phyloP scores from a whole-genome alignment of 2,888 invertebrate genomes.

The Epistrophe eligans region DNA sequence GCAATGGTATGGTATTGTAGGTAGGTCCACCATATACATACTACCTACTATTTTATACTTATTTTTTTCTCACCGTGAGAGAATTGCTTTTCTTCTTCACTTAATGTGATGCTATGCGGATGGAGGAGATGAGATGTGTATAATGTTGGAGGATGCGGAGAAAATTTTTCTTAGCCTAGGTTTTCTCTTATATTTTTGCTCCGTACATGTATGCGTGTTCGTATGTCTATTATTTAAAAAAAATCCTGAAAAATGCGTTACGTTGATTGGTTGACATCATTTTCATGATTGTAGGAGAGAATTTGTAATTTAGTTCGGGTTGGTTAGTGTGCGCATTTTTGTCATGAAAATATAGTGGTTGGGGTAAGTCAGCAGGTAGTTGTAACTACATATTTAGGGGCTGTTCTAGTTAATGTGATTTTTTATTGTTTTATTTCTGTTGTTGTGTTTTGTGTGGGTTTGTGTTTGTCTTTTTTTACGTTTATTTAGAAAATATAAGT shows the following conservation, averaged over 20 bases:
- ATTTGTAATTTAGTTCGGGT: conserved; percentile 75
- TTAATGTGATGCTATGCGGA: conserved; percentile 70
- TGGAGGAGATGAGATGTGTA: conserved; percentile 42
- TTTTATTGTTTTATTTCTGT: conserved; percentile 4
- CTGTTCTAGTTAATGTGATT: conserved; percentile 59
- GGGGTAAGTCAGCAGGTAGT: conserved; percentile 38
- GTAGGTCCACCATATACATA: conserved; percentile 4
- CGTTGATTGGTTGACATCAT: conserved; percentile 74
- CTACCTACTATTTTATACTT: conserved; percentile 35
- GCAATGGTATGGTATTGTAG: conserved; percentile 15
- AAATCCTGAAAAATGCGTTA: conserved; percentile 71
- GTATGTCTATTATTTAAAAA: conserved; percentile 41
- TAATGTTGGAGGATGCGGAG: conserved; percentile 51
- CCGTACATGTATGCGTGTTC: conserved; percentile 64
- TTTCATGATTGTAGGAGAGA: conserved; percentile 66
- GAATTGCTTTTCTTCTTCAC: conserved; percentile 61
- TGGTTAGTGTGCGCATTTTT: conserved; percentile 74
- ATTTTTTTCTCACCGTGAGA: conserved; percentile 56
- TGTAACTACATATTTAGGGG: conserved; percentile 69
- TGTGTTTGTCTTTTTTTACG: background rate
- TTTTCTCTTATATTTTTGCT: conserved; percentile 70
- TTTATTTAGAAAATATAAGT: conserved; percentile 35
- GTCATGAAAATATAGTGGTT: conserved; percentile 52
- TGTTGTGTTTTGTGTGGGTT: conserved; percentile 18
- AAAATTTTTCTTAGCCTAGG: conserved; percentile 67